Percentiles rank a stretch among this genome's conserved stretches.
phyloP scores from a whole-genome alignment of 2,888 invertebrate species.

The Lamellibrachia columna region DNA sequence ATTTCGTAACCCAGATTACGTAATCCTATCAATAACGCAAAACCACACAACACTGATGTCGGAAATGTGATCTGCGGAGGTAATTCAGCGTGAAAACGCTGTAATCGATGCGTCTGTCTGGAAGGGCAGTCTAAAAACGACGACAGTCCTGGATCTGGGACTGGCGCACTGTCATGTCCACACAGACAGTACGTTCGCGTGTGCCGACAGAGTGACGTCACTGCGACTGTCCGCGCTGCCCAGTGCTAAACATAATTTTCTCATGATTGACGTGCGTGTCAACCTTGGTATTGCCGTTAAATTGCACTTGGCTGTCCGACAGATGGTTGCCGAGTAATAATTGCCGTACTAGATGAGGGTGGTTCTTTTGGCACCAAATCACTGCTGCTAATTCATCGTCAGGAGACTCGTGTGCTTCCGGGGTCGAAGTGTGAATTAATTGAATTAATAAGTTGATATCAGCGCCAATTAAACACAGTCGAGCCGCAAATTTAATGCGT shows the following conservation, averaged over 20 bases:
- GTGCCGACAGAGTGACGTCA: not conserved
- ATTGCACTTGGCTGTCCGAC: not conserved
- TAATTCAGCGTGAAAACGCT: not conserved
- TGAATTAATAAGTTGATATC: not conserved
- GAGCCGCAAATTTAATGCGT: not conserved
- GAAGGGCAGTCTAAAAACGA: not conserved
- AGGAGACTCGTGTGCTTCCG: not conserved
- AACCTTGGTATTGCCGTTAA: not conserved
- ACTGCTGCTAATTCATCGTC: not conserved
- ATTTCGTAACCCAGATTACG: not conserved
- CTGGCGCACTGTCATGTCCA: not conserved
- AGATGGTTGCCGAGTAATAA: not conserved
- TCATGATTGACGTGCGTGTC: not conserved
- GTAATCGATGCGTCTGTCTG: not conserved
- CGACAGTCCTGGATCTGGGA: not conserved
- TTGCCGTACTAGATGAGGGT: not conserved
- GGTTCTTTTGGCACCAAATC: not conserved
- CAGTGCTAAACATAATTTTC: not conserved
- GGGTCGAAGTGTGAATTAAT: not conserved
- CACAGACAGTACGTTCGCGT: not conserved
- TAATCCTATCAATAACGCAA: not conserved
- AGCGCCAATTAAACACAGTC: not conserved
- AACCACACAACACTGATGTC: not conserved
- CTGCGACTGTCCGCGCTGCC: not conserved
- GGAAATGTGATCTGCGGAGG: not conserved